Conservation (phyloP, 1,140 invertebrate species). For the Trinorchestia longiramus region DNA sequence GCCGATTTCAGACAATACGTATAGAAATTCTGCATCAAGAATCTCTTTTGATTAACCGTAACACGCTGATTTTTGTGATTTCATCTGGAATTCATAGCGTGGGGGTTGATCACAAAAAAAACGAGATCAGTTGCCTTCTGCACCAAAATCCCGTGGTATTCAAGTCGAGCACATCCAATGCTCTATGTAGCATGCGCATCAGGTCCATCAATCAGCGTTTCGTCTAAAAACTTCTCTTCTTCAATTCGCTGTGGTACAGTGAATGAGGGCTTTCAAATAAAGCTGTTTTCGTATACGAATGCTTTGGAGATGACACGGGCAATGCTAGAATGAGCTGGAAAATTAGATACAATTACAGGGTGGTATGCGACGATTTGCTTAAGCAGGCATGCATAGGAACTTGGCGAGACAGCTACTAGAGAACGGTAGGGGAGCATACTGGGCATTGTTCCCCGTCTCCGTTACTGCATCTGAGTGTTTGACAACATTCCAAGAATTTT, state of each 20-base stretch:
- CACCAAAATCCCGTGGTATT: background rate
- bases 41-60: no score
- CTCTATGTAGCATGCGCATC: background rate
- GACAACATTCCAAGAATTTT: background rate
- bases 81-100: no score
- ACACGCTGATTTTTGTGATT: no score
- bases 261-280: background rate
- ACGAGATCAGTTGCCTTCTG: background rate
- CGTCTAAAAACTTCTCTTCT: background rate
- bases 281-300: background rate
- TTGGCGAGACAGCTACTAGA: background rate
- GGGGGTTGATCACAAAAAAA: background rate
- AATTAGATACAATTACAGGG: background rate
- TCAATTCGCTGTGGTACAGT: background rate
- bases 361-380: constrained; percentile 6
- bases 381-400: background rate
- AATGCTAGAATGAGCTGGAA: constrained; percentile 11
- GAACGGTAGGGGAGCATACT: background rate
- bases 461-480: background rate
- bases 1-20: no score
- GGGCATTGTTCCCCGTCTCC: background rate
- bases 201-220: background rate
- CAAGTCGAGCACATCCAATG: background rate
- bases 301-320: background rate
- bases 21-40: no score